Base-by-base conservation (phyloP, 2,797 vertebrate species). In the Mustela erminea region DNA sequence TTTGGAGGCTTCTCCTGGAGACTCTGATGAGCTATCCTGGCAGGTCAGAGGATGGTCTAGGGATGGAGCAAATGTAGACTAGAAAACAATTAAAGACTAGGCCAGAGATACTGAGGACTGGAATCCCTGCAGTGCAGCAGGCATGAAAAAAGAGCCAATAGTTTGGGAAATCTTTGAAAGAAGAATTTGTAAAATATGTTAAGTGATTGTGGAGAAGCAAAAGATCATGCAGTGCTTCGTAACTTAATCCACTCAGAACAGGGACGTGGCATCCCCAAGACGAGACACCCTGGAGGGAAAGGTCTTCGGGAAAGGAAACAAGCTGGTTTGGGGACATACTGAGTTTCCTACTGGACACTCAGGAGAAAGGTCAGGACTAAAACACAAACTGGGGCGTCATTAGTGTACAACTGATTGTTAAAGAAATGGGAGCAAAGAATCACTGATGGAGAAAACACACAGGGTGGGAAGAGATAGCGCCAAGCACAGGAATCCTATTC, bases 311-410 rank as follows among this genome's bases (percentile, higher is more conserved):
- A 93, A 82, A 92, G 52, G 56, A 18, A 81, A 52, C 5, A 41
- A 49, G 10, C 77, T 62, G 60, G 9, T 88, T 49, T 66, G 77
- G 66, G 64, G 38, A n/a, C 46, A 21, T 92, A 13, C 78, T 43
- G 43, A 85, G 62, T 62, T 90, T 90, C 70, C 72, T 95, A 1
- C 41, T 64, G 78, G 49, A 81, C 97, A 92, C 43, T 82, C 68
- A 21, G 9, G 52, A 91, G 66, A 25, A 95, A 84, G 85, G 0
- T 96, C 68, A 87, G 62, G 32, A 43, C n/a, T 72, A n/a, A 81
- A 91, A 92, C 25, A 70, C 74, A 90, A 43, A 95, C 91, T 91
- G 83, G 62, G 56, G 41, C 81, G 14, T 83, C n/a, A n/a, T 86
- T 91, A 68, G 25, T 75, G 35, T 58, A 66, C 66, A 72, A 43